Conservation (phyloP, 64 coral and sea anemone species). For the Porites lutea region DNA sequence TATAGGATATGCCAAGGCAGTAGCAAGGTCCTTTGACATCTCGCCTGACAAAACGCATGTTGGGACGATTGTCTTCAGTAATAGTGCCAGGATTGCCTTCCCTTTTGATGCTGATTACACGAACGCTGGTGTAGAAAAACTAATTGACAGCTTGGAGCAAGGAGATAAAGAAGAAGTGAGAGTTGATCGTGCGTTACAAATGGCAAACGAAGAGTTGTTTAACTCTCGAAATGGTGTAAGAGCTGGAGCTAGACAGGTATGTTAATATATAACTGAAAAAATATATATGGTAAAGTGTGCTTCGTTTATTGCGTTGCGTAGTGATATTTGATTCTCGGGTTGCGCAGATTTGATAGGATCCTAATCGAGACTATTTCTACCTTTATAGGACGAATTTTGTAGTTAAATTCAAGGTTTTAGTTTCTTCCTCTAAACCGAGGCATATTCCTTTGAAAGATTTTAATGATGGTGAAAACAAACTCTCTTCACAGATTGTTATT, state of each 20-base stretch:
- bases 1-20: slow-evolving; percentile 25
- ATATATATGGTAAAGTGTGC: not conserved
- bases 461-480: not conserved
- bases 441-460: no score
- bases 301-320: no score
- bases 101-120: slow-evolving; percentile 66
- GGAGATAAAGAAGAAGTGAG: not conserved
- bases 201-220: slow-evolving; percentile 60
- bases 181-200: slow-evolving; percentile 57
- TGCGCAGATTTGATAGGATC: no score
- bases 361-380: no score
- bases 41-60: slow-evolving; percentile 49
- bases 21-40: slow-evolving; percentile 60
- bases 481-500: slow-evolving; percentile 46
- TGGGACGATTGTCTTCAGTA: slow-evolving; percentile 52
- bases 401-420: no score
- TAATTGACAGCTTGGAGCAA: slow-evolving; percentile 54
- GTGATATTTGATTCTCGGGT: no score
- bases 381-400: no score
- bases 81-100: slow-evolving; percentile 55
- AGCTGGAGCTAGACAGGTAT: slow-evolving; percentile 59
- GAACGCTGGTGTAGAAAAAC: slow-evolving; percentile 15
- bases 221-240: slow-evolving; percentile 38
- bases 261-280: not conserved
- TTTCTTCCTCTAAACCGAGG: no score